Base-by-base conservation (phyloP, 2,888 invertebrate genomes). In the Luperina testacea region DNA sequence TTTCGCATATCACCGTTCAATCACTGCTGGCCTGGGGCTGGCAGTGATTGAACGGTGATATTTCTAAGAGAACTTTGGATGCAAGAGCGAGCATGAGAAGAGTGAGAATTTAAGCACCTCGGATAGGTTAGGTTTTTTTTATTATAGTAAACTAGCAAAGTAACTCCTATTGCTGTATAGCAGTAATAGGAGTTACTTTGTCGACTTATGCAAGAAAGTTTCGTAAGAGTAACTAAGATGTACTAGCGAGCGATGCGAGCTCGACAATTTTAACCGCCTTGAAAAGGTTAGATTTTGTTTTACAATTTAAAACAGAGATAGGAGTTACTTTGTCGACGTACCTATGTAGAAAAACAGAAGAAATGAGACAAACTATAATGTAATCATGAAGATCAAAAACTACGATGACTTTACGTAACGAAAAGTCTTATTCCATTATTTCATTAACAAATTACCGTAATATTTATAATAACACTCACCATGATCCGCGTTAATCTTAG, bases 401-500 rank as follows among this genome's bases (percentile, higher is more conserved):
- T 24, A 32, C 69, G 51, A 32, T 32, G 48, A 32, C 13, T 48
- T 53, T n/a, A 53, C 6, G 38, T 2, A 38, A 38, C 9, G 38
- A n/a, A 70, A 53, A 17, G 17, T n/a, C 1, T 13, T 48, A 51
- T 51, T n/a, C 13, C 17, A 42, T 42, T 17, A 51, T 48, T 51
- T 63, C 42, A 51, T 15, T 24, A 51, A 59, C 11, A 20, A 32
- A 42, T 27, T 11, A n/a, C n/a, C n/a, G n/a, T n/a, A 32, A 64
- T 45, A 42, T 68, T 38, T 0, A 63, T 51, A 67, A 42, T 27
- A 65, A 57, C 38, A 77, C 57, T 57, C 32, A 57, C 53, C 3
- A 38, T 48, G 65, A 76, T 63, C 48, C 15, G 45, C 69, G 78
- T 78, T 81, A 77, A 75, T 82, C 80, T 85, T 79, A 79, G 80